Evolutionary conservation across 2,113 vertebrate species (phyloP), one percentile per base, ranked within the genome.

Genomic region (Natator depressus): DNA sequence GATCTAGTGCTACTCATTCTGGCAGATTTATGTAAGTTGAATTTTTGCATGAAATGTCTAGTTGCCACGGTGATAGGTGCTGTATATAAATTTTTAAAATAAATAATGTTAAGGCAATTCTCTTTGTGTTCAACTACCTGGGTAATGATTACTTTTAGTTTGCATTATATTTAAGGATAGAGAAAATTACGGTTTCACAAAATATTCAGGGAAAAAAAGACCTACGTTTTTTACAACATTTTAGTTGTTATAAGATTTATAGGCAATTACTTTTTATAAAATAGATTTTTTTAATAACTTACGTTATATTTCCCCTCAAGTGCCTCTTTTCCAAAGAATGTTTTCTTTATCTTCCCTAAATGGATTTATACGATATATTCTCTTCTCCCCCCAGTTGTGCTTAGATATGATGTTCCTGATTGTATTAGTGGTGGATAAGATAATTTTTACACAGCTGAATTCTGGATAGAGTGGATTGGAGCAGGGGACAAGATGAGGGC

Each of bases 1-100:
- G 78, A 81, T 95, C 82, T 25, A 88, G 46, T 22, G 27, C 55
- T 65, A n/a, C 13, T 16, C 35, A 14, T 78, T 95, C 82, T 86
- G 91, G 87, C 84, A 93, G 95, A 96, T 96, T 95, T 97, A 95
- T 97, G 22, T 94, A 96, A 94, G 85, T 95, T 96, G 93, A 90
- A 92, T 97, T 96, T 95, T 91, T 90, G 69, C 76, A 29, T 92
- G 82, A 96, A 97, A 38, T 86, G 55, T 94, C 89, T 88, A 85
- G 97, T 98, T 97, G 14, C 96, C 93, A 95, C 97, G 96, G 95
- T 95, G 88, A 98, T 95, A 85, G 90, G 59, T 95, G 82, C 94
- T 95, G 76, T 91, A 90, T 1, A 2, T 87, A 91, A 86, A 89
- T 93, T 94, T 93, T 91, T 97, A 89, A 96, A 97, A 95, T 94